Base-by-base conservation (phyloP, 2,797 vertebrate species). In the Sebastolobus alascanus region DNA sequence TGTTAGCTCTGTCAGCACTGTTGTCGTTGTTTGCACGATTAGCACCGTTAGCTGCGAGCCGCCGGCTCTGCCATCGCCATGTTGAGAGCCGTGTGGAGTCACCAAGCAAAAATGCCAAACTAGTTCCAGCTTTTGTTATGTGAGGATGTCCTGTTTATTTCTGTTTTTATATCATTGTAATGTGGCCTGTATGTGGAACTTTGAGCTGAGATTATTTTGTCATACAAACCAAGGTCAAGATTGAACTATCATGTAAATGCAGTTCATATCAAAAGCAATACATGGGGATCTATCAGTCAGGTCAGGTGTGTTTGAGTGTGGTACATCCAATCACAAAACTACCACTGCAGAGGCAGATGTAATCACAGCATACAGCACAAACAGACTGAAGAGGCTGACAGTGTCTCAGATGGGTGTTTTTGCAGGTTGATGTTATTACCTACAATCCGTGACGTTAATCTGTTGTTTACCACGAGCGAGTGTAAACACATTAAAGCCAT, bases 401-500 rank as follows among this genome's bases (percentile, higher is more conserved):
- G 11, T 14, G 69, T 73, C 58, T 76, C 66, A 54, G 60, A 69
- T 37, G 60, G 33, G 9, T 65, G 55, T 72, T 59, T 61, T 31
- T 64, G 31, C 72, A 58, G 20, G 64, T 77, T 68, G 55, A 35
- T 69, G 60, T 56, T 78, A 76, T 54, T 46, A 73, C 74, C 70
- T 68, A 7, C 68, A 54, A 68, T 76, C 66, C 3, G 27, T 72
- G 73, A 87, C 54, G 5, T 77, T 90, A 91, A 89, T 89, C 83
- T 80, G 54, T 78, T 90, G 73, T 91, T 90, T 85, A 86, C 86
- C 65, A 50, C 33, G 6, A 79, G 70, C 29, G 1, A 68, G 40
- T 22, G 43, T 75, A 77, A 92, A 91, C 85, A 86, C 80, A 69
- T 85, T 66, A 84, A 82, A 84, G 65, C 73, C 84, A 43, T 2